These are phyloP conservation scores for Camelus dromedarius DNA, from an alignment of 2,113 vertebrate genomes.

Conservation along the genomic window DNA sequence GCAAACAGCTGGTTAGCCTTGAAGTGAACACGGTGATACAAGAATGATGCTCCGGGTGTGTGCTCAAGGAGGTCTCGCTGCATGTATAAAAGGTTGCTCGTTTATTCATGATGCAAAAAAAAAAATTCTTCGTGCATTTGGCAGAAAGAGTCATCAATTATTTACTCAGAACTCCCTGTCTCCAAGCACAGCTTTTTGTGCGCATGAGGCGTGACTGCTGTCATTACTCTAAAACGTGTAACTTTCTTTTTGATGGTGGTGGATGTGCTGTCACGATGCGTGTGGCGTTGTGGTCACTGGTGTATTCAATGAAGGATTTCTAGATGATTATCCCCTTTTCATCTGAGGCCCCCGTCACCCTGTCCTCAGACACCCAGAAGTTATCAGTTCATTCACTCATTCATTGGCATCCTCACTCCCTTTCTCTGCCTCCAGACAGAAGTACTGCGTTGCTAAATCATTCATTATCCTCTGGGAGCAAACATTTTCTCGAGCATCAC, in stretches of 20 bases:
- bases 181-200: conserved; percentile 81
- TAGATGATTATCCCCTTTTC: neutral
- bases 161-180: conserved; percentile 91
- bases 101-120: conserved; percentile 94
- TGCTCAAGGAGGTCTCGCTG: conserved; percentile 61
- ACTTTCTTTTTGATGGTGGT: conserved; percentile 69
- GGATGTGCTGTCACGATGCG: conserved; percentile 57
- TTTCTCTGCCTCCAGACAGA: neutral
- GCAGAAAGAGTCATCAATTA: conserved; percentile 90
- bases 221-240: conserved; percentile 77
- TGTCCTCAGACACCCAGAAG: neutral
- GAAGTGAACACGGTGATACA: neutral
- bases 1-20: conserved; percentile 60
- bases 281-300: conserved; percentile 31
- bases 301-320: neutral
- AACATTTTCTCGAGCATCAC: neutral
- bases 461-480: neutral
- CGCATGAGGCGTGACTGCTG: conserved; percentile 82
- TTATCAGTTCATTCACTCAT: neutral
- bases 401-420: neutral
- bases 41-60: neutral
- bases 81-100: conserved; percentile 90
- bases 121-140: conserved; percentile 83
- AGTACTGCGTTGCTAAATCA: neutral
- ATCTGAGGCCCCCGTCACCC: neutral